These are phyloP conservation scores for Ochropleura plecta DNA, from an alignment of 2,888 invertebrate genomes.

Conservation along the genomic window DNA sequence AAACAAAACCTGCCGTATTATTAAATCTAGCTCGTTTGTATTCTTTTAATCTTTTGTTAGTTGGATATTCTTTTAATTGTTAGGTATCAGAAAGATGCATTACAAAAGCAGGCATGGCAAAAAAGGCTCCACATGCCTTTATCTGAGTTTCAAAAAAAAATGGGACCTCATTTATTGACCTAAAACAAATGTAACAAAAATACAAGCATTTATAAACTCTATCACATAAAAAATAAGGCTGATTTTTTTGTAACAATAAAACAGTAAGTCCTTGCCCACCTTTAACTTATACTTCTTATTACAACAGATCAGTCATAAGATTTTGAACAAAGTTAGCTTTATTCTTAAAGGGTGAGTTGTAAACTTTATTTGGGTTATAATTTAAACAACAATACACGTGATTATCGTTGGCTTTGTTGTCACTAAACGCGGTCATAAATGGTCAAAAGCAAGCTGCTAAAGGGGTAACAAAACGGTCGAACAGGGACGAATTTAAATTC, in stretches of 20 bases:
- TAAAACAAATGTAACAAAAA: background rate
- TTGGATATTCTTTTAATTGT: background rate
- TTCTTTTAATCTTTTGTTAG: background rate
- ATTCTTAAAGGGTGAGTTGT: constrained; percentile 48
- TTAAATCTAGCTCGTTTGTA: background rate
- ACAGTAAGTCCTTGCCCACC: constrained; percentile 17
- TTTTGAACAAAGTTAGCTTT: constrained; percentile 37
- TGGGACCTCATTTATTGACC: background rate
- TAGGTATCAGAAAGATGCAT: background rate
- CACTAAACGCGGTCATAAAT: constrained; percentile 71
- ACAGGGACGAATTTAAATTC: constrained; percentile 59
- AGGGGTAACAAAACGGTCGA: constrained; percentile 66
- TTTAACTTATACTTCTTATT: constrained; percentile 15
- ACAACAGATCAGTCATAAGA: constrained; percentile 23
- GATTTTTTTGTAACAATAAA: background rate
- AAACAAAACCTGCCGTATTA: background rate
- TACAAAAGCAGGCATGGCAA: background rate
- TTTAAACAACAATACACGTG: constrained; percentile 73
- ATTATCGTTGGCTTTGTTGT: constrained; percentile 81
- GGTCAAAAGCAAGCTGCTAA: constrained; percentile 54
- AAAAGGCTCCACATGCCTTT: background rate
- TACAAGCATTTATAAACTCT: constrained; percentile 12
- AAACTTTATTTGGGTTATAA: constrained; percentile 78
- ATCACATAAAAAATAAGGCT: fast-evolving
- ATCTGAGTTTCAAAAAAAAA: background rate